These are phyloP conservation scores for Potamilus streckersoni DNA, from an alignment of 1,140 invertebrate species.

Conservation along the genomic window DNA sequence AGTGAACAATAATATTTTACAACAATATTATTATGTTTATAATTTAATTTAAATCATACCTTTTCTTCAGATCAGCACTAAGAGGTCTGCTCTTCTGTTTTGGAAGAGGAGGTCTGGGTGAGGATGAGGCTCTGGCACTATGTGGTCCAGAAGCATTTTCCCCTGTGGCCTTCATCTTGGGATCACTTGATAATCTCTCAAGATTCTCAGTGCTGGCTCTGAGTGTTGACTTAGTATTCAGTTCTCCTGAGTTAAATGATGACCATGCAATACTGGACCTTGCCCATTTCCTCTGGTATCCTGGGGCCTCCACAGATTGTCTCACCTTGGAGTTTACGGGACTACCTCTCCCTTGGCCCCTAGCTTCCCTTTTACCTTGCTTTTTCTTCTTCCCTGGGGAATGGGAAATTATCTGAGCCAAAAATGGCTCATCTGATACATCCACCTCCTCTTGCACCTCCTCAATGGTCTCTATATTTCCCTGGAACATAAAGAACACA, in stretches of 20 bases:
- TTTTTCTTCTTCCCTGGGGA: too few species aligned
- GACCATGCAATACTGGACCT: constrained; percentile 36
- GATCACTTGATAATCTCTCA: neutral
- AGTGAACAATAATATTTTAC: too few species aligned
- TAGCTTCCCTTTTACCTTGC: too few species aligned
- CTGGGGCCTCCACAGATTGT: constrained; percentile 26
- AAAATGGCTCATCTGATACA: too few species aligned
- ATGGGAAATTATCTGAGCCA: too few species aligned
- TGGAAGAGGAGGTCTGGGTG: neutral
- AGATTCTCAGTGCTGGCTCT: neutral
- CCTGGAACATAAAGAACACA: too few species aligned
- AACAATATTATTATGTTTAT: neutral
- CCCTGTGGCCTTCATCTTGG: too few species aligned
- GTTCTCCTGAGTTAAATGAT: constrained; percentile 31
- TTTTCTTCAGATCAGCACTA: constrained; percentile 15
- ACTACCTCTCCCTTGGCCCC: constrained; percentile 4
- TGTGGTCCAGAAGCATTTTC: too few species aligned
- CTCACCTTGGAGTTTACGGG: constrained; percentile 24
- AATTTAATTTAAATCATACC: constrained; percentile 4
- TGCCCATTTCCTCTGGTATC: constrained; percentile 34
- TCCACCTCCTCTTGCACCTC: too few species aligned
- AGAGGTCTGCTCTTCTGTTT: constrained; percentile 7
- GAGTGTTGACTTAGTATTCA: constrained; percentile 26
- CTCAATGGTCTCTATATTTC: too few species aligned
- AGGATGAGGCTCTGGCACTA: too few species aligned